A percentile compares a stretch with the other conserved stretches of the same genome.
Conservation (phyloP, 2,888 invertebrate genomes). For the Pocota personata region DNA sequence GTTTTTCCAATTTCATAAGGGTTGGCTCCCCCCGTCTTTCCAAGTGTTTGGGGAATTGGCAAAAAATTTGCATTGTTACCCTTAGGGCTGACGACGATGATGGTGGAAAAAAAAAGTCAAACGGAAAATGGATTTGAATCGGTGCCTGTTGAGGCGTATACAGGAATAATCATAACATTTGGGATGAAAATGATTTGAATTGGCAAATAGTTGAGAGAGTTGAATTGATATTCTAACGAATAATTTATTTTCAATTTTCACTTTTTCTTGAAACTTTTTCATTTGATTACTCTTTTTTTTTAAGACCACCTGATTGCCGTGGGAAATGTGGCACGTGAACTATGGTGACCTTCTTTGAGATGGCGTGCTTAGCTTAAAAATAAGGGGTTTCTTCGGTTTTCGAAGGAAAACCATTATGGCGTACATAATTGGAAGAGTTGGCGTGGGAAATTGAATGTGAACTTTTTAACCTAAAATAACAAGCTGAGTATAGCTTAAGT, state of each 20-base stretch:
- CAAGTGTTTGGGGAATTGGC: neutral
- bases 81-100: neutral
- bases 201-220: conserved; percentile 35
- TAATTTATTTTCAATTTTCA: conserved; percentile 32
- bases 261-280: neutral
- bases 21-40: neutral
- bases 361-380: neutral
- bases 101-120: neutral
- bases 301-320: conserved; percentile 1
- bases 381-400: neutral
- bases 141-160: conserved; percentile 32
- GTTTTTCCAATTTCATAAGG: neutral
- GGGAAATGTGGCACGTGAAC: neutral
- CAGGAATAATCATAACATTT: conserved; percentile 50
- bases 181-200: conserved; percentile 55
- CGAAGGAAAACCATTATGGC: neutral
- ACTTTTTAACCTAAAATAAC: neutral
- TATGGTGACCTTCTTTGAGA: neutral
- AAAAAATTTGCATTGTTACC: conserved; percentile 52
- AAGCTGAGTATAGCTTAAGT: neutral
- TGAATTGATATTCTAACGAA: conserved; percentile 42
- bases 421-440: neutral
- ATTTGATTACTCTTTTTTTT: neutral
- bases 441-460: neutral
- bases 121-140: conserved; percentile 24